phyloP scores from a whole-genome alignment of 2,113 vertebrate species.

The Cranoglanis bouderius region DNA sequence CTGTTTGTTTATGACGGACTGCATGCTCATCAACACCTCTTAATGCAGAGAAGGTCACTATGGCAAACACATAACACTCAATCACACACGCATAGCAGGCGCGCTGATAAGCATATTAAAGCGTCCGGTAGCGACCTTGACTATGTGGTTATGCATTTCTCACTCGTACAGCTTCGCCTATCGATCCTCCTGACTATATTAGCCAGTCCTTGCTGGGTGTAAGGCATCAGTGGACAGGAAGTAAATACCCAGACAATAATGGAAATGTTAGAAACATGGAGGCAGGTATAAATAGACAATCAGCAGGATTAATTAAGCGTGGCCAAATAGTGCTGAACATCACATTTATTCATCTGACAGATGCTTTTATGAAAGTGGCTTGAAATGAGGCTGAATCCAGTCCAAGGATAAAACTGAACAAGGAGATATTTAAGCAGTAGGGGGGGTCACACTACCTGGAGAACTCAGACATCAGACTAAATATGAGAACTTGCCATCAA shows the following conservation, averaged over 20 bases:
- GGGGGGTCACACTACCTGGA: background rate
- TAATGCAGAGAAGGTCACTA: slow-evolving; percentile 54
- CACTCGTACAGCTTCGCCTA: slow-evolving; percentile 8
- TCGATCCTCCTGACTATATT: slow-evolving; percentile 26
- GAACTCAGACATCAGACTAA: background rate
- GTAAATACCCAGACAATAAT: slow-evolving; percentile 9
- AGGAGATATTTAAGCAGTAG: background rate
- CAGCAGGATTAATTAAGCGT: slow-evolving; percentile 42
- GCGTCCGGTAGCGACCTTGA: slow-evolving; percentile 33
- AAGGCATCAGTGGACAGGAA: slow-evolving; percentile 23
- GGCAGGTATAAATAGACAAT: slow-evolving; percentile 29
- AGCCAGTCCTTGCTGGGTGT: background rate
- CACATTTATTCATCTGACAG: slow-evolving; percentile 26
- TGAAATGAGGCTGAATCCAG: background rate
- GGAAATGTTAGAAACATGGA: slow-evolving; percentile 9
- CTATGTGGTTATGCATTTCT: slow-evolving; percentile 32
- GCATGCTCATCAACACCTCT: slow-evolving; percentile 48
- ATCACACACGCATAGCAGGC: slow-evolving; percentile 25
- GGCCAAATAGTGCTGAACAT: slow-evolving; percentile 25
- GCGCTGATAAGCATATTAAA: slow-evolving; percentile 47
- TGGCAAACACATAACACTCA: slow-evolving; percentile 45
- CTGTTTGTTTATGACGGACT: slow-evolving; percentile 50
- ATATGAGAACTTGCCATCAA: background rate
- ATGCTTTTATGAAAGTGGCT: background rate
- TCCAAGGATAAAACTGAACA: background rate